Conservation (phyloP, 2,113 vertebrate genomes). For the Lipotes vexillifer region DNA sequence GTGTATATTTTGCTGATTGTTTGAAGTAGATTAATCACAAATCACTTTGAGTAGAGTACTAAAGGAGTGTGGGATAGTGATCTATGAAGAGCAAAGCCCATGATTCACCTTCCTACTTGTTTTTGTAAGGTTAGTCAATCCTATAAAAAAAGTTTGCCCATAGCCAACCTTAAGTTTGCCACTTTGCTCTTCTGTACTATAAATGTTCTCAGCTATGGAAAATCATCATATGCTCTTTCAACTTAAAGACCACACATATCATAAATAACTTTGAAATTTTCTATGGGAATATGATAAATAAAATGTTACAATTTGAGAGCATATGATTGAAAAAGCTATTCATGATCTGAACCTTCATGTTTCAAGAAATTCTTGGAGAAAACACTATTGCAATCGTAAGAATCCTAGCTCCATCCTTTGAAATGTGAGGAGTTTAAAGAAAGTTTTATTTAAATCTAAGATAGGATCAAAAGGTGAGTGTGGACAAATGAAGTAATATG, state of each 20-base stretch:
- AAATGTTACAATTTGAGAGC: not conserved
- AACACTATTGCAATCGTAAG: not conserved
- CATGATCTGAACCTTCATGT: not conserved
- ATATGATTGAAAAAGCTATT: not conserved
- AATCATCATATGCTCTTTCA: not conserved
- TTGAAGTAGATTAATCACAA: not conserved
- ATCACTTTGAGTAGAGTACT: not conserved
- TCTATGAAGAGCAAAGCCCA: not conserved
- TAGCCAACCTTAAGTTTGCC: not conserved
- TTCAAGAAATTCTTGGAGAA: not conserved
- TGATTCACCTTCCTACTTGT: not conserved
- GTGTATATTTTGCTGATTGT: not conserved
- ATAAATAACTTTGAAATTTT: conserved; percentile 8
- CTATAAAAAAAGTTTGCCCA: not conserved
- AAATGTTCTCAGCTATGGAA: not conserved
- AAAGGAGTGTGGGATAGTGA: not conserved
- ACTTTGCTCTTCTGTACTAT: not conserved
- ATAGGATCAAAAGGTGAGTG: not conserved
- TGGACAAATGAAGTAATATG: not conserved
- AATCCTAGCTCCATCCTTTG: not conserved
- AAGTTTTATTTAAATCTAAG: conserved; percentile 5
- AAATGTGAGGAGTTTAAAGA: conserved; percentile 35
- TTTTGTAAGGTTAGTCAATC: not conserved
- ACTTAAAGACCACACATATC: not conserved
- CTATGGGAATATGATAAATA: not conserved